Percentiles rank a stretch among this genome's conserved stretches.
phyloP scores from a whole-genome alignment of 2,888 invertebrate species.

The Mesopsocus fuscifrons region DNA sequence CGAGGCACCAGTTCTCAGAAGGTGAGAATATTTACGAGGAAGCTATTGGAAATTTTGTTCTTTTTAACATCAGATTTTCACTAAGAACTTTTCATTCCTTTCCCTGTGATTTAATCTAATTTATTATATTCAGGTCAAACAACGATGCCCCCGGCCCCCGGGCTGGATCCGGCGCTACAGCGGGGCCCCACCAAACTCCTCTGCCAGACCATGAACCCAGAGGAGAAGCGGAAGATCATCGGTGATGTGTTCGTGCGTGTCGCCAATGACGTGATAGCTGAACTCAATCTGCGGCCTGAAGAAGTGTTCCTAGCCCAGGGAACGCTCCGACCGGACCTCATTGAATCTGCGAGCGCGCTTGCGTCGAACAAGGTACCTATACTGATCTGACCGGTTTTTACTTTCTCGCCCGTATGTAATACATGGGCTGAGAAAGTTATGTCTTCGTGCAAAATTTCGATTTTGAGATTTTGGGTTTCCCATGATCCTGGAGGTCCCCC shows the following conservation, averaged over 20 bases:
- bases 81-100: no score
- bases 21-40: constrained; percentile 20
- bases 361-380: constrained; percentile 38
- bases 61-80: no score
- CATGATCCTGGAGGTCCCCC: no score
- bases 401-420: no score
- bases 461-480: no score
- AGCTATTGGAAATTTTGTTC: background rate
- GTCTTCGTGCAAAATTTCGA: no score
- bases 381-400: no score
- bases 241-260: constrained; percentile 96
- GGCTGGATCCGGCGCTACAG: background rate
- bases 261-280: constrained; percentile 73
- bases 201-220: constrained; percentile 75
- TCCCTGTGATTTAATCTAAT: no score
- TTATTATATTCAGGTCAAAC: background rate
- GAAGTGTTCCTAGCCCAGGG: constrained; percentile 89
- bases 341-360: constrained; percentile 84
- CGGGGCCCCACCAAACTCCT: constrained; percentile 50
- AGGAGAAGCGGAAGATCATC: constrained; percentile 95
- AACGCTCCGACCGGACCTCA: constrained; percentile 90
- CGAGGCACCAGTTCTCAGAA: constrained; percentile 50
- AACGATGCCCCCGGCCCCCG: background rate
- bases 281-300: constrained; percentile 75
- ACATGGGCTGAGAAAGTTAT: no score